These are phyloP conservation scores for Xiphorhynchus erythropygius DNA, from an alignment of 2,797 vertebrate genomes.

Conservation along the genomic window DNA sequence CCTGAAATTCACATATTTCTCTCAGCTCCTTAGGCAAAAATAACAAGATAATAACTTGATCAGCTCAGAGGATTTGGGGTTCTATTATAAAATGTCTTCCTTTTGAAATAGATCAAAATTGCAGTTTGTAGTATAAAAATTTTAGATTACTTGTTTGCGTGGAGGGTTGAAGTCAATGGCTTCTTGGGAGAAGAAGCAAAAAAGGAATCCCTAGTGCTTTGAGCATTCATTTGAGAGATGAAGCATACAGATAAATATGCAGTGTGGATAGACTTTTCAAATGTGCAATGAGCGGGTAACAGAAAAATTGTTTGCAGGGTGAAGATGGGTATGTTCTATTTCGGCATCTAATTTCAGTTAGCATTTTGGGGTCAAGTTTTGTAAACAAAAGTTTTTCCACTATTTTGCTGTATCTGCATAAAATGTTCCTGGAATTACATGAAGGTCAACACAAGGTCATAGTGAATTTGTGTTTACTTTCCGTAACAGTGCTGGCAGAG, in stretches of 20 bases:
- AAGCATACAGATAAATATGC: neutral
- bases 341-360: neutral
- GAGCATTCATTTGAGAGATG: neutral
- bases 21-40: constrained; percentile 75
- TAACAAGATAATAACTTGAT: constrained; percentile 75
- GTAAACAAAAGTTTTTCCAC: neutral
- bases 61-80: constrained; percentile 49
- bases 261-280: constrained; percentile 14
- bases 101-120: constrained; percentile 68
- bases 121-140: constrained; percentile 32
- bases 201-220: neutral
- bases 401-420: neutral
- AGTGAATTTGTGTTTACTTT: neutral
- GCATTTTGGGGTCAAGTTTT: neutral
- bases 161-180: neutral
- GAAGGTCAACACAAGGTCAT: neutral
- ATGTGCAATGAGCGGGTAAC: neutral
- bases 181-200: constrained; percentile 19
- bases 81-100: constrained; percentile 39
- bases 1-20: constrained; percentile 74
- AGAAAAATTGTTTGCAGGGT: neutral
- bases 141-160: neutral
- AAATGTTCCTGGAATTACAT: constrained; percentile 1
- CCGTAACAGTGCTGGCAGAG: neutral
- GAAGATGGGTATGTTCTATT: neutral